These are phyloP conservation scores for Drosophila nannoptera DNA, from an alignment of 1,140 invertebrate species.

Conservation along the genomic window DNA sequence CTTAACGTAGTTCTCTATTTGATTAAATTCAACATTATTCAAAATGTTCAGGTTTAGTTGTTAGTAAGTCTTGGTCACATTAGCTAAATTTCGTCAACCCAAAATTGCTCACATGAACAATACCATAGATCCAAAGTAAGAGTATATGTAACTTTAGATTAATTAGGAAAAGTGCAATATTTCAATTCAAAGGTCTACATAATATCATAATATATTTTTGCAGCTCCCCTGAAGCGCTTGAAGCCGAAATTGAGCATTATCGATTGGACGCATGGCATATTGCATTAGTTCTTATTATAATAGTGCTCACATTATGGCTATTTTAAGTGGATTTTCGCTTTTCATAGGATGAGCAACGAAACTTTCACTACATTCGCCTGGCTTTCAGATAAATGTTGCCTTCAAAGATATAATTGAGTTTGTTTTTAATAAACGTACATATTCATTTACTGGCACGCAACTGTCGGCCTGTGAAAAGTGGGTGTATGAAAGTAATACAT, in stretches of 20 bases:
- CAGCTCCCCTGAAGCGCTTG: slow-evolving; percentile 74
- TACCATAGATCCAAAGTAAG: neutral
- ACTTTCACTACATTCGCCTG: slow-evolving; percentile 55
- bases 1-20: neutral
- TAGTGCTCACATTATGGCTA: slow-evolving; percentile 9
- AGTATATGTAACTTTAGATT: neutral
- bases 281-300: slow-evolving; percentile 43
- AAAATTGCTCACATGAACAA: neutral
- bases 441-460: slow-evolving; percentile 41
- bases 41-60: neutral
- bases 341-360: neutral
- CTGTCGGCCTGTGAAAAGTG: slow-evolving; percentile 48
- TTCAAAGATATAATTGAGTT: slow-evolving; percentile 58
- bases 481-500: slow-evolving; percentile 46
- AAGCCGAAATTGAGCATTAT: slow-evolving; percentile 71
- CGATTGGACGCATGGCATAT: slow-evolving; percentile 72
- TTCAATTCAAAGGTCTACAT: neutral
- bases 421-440: neutral
- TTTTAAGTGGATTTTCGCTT: slow-evolving; percentile 10
- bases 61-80: neutral
- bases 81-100: neutral
- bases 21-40: neutral
- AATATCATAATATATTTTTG: slow-evolving; percentile 15
- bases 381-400: slow-evolving; percentile 60
- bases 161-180: neutral